Percentiles rank a stretch among this genome's conserved stretches.
phyloP scores from a whole-genome alignment of 2,113 vertebrate genomes.

The Hemibates koningsi region DNA sequence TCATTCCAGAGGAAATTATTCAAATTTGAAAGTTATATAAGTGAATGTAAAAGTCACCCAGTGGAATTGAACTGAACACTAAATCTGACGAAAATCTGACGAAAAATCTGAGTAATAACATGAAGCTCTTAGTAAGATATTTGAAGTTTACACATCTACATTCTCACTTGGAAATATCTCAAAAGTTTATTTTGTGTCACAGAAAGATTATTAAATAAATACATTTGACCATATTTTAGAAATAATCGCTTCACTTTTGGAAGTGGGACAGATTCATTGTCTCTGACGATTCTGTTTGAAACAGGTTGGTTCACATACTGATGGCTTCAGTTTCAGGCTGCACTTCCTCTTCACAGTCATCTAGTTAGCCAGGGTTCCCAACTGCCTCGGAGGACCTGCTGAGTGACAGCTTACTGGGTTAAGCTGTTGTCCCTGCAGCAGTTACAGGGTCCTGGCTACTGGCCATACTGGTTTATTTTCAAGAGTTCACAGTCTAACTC shows the following conservation, averaged over 20 bases:
- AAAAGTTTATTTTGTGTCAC: background rate
- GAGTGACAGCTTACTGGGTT: background rate
- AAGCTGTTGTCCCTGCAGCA: background rate
- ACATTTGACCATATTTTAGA: background rate
- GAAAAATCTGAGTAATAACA: background rate
- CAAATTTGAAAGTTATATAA: background rate
- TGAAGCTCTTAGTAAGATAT: background rate
- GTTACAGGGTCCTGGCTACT: background rate
- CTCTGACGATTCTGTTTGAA: background rate
- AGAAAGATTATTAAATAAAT: background rate
- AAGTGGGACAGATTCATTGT: background rate
- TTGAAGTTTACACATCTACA: background rate
- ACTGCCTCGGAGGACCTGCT: background rate
- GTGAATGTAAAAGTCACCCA: background rate
- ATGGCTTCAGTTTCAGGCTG: background rate
- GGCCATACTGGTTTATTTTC: background rate
- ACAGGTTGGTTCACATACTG: background rate
- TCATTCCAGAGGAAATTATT: background rate
- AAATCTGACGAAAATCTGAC: background rate
- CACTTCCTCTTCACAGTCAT: background rate
- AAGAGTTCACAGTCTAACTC: background rate
- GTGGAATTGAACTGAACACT: background rate
- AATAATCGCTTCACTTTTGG: background rate
- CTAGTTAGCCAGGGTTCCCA: background rate
- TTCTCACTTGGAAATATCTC: rapidly evolving